Percentiles rank a stretch among this genome's conserved stretches.
Conservation (phyloP, 2,113 vertebrate genomes). For the Hemichromis elongatus region DNA sequence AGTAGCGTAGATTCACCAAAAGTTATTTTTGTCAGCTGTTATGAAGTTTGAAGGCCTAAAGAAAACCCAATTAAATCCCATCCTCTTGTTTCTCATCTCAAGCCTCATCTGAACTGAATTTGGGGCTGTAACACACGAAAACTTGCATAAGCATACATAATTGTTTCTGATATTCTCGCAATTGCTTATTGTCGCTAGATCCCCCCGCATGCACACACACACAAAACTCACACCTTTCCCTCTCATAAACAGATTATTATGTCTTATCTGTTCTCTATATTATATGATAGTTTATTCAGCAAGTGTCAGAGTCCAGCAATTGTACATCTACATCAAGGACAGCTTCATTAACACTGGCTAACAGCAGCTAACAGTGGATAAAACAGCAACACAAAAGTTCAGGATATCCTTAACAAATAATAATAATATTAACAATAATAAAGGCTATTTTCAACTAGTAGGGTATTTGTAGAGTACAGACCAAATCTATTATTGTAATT, state of each 20-base stretch:
- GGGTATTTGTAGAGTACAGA: not conserved
- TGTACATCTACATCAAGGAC: not conserved
- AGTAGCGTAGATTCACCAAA: not conserved
- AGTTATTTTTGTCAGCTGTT: not conserved
- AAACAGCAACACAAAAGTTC: too few relatives aligned
- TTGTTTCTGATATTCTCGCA: not conserved
- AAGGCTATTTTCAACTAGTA: fast-evolving
- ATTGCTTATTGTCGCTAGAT: not conserved
- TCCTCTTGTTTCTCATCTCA: not conserved
- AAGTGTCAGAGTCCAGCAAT: not conserved
- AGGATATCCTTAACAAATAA: fast-evolving
- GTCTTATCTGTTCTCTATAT: not conserved
- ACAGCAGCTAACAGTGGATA: fast-evolving
- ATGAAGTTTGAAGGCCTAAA: not conserved
- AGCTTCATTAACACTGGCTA: not conserved
- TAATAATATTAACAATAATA: not conserved
- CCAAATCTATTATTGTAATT: not conserved
- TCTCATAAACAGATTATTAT: not conserved
- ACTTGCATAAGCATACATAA: fast-evolving
- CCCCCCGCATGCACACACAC: fast-evolving
- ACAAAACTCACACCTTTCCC: not conserved
- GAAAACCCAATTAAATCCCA: not conserved
- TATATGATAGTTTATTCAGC: not conserved
- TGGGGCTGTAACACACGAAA: fast-evolving
- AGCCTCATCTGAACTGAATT: not conserved